Percentiles rank a stretch among this genome's conserved stretches.
Evolutionary conservation across 1,140 invertebrate genomes (phyloP).

Genomic region (Drosophila arawakana): DNA sequence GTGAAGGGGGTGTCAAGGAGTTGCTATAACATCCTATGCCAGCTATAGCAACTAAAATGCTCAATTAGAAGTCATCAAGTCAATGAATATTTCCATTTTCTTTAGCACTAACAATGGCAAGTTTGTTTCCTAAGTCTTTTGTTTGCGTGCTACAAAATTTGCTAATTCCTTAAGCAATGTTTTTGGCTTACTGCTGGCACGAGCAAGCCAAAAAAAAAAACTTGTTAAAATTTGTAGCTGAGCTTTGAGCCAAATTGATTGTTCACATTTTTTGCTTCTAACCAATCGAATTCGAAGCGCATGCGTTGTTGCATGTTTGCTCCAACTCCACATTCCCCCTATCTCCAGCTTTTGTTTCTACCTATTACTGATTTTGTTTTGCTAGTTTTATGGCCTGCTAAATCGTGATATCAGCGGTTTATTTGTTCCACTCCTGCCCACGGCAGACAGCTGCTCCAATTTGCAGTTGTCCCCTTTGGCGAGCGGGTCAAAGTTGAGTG

Average conservation of each 20-base stretch:
- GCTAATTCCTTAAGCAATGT: slow-evolving; percentile 65
- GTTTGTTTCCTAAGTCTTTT: slow-evolving; percentile 59
- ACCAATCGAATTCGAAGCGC: slow-evolving; percentile 51
- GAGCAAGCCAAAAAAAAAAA: slow-evolving; percentile 50
- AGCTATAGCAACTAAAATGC: slow-evolving; percentile 26
- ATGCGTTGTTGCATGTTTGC: slow-evolving; percentile 63
- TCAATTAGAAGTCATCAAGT: slow-evolving; percentile 1
- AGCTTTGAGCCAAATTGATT: slow-evolving; percentile 76
- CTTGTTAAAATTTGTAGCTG: slow-evolving; percentile 76
- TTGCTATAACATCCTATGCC: not conserved
- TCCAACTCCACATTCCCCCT: slow-evolving; percentile 10
- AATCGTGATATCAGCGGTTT: slow-evolving; percentile 61
- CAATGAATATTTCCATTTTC: slow-evolving; percentile 18
- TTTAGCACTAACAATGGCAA: slow-evolving; percentile 5
- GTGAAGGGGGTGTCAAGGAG: not conserved
- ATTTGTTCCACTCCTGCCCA: slow-evolving; percentile 21
- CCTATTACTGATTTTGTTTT: slow-evolving; percentile 1
- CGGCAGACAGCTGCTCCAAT: slow-evolving; percentile 48
- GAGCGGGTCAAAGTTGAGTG: slow-evolving; percentile 57
- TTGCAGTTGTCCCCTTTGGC: slow-evolving; percentile 44
- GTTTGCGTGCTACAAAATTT: slow-evolving; percentile 59
- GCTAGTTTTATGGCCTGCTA: slow-evolving; percentile 38
- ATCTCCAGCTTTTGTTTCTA: not conserved
- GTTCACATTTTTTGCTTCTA: slow-evolving; percentile 72
- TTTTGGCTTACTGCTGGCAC: slow-evolving; percentile 34